Conservation (phyloP, 2,888 invertebrate species). For the Coelogynopora nodosa region DNA sequence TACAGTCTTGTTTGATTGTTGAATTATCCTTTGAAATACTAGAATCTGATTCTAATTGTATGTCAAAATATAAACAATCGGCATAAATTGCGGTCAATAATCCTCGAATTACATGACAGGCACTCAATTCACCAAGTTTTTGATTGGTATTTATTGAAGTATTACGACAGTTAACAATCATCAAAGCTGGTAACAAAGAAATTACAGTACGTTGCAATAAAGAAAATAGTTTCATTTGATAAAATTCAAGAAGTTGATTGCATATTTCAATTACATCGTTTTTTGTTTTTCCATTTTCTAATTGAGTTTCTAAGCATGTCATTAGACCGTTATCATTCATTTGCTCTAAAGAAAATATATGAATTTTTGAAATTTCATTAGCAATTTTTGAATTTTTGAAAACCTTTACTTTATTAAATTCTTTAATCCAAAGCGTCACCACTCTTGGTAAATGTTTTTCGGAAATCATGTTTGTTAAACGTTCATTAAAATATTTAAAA, state of each 20-base stretch:
- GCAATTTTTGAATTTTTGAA: no score
- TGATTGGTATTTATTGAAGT: background rate
- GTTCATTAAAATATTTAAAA: no score
- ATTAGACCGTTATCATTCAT: background rate
- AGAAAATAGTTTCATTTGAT: background rate
- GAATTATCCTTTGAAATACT: background rate
- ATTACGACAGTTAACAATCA: background rate
- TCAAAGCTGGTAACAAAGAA: background rate
- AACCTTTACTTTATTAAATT: no score
- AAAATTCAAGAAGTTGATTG: background rate
- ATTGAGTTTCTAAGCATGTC: background rate
- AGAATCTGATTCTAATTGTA: background rate
- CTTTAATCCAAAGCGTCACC: no score
- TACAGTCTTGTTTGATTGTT: background rate
- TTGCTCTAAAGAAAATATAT: no score
- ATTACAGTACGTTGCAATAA: background rate
- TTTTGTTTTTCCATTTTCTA: background rate
- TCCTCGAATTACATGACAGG: background rate
- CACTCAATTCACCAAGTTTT: background rate
- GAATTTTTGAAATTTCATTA: no score
- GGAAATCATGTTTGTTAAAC: no score
- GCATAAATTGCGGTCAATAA: background rate
- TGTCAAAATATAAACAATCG: background rate
- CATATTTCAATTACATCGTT: background rate
- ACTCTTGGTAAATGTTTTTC: no score